A percentile compares a stretch with the other conserved stretches of the same genome.
These are phyloP conservation scores for Nothoprocta perdicaria DNA, from an alignment of 2,113 vertebrate genomes.

Conservation along the genomic window DNA sequence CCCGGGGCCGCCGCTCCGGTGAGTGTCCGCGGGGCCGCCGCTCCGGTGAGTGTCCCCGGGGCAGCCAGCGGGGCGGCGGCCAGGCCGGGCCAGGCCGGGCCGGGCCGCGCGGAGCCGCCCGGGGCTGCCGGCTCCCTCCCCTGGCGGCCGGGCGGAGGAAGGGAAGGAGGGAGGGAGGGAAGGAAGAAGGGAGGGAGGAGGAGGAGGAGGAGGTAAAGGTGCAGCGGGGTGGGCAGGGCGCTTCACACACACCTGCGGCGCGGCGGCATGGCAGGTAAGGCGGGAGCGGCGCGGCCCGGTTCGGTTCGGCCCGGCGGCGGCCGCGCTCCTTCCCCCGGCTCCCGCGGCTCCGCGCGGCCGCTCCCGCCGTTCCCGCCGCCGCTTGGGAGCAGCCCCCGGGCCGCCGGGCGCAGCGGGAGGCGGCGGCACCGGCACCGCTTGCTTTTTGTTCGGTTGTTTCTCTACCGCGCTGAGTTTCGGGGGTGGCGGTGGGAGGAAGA, in stretches of 20 bases:
- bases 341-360: no score
- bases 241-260: conserved; percentile 44
- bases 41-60: not conserved
- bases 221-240: not conserved
- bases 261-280: conserved; percentile 47
- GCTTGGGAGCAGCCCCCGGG: not conserved
- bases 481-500: no score
- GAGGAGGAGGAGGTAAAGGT: not conserved
- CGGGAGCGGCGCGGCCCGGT: not conserved
- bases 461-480: not conserved
- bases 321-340: no score
- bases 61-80: no score
- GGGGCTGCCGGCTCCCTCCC: not conserved
- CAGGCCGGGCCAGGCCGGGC: no score
- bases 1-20: not conserved
- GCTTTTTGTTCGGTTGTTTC: not conserved
- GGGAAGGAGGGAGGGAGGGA: not conserved
- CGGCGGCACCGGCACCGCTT: no score
- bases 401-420: not conserved
- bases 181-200: no score
- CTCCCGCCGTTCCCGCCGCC: no score
- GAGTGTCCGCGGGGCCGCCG: no score
- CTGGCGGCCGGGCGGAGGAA: not conserved
- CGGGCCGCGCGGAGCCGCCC: no score
- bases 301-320: no score